Percentiles rank a stretch among this genome's conserved stretches.
phyloP scores from a whole-genome alignment of 2,797 vertebrate genomes.

The Megalops cyprinoides region DNA sequence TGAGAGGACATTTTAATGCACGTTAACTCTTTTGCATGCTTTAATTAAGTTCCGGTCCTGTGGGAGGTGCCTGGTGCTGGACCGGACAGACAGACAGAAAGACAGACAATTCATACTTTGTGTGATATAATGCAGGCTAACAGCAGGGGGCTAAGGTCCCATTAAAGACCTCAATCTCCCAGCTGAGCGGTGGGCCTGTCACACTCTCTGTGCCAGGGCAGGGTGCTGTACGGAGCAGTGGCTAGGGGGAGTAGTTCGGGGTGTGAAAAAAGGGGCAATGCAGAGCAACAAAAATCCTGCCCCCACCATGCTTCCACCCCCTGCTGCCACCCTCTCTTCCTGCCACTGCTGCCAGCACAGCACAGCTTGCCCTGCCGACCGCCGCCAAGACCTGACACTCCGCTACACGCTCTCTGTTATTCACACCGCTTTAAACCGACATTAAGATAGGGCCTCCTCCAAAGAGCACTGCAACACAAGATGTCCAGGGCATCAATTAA shows the following conservation, averaged over 20 bases:
- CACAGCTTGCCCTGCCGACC: not conserved
- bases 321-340: not conserved
- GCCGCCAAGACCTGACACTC: not conserved
- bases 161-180: not conserved
- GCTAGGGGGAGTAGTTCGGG: not conserved
- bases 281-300: not conserved
- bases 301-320: not conserved
- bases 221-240: not conserved
- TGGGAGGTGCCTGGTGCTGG: not conserved
- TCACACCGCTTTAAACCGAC: not conserved
- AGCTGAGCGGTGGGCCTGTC: not conserved
- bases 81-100: not conserved
- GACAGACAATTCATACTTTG: slow-evolving; percentile 6
- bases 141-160: not conserved
- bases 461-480: not conserved
- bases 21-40: not conserved
- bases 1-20: not conserved
- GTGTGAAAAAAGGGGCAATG: not conserved
- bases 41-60: not conserved
- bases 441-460: not conserved
- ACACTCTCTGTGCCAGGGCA: not conserved
- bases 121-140: not conserved
- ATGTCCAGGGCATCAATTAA: not conserved
- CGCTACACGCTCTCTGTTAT: not conserved
- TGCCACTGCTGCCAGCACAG: not conserved